Percentiles rank a stretch among this genome's conserved stretches.
These are phyloP conservation scores for Coecobrya sp. DNA, from an alignment of 2,888 invertebrate genomes.

Conservation along the genomic window DNA sequence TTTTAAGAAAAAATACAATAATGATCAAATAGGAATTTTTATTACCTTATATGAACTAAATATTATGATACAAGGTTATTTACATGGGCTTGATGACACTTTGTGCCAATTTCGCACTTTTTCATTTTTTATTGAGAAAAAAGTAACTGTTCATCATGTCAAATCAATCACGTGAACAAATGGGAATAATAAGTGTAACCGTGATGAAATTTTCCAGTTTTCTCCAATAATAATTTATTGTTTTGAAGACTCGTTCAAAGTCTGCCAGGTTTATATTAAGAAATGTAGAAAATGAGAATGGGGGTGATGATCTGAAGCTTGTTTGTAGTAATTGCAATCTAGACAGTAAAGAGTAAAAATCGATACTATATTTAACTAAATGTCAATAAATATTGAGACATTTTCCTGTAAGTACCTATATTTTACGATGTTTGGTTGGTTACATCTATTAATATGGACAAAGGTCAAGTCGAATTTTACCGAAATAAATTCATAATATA, in stretches of 20 bases:
- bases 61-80: not conserved
- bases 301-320: not conserved
- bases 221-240: not conserved
- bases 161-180: constrained; percentile 65
- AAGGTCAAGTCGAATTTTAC: too few species aligned
- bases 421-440: too few species aligned
- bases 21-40: constrained; percentile 9
- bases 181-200: not conserved
- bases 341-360: not conserved
- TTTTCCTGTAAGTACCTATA: too few species aligned
- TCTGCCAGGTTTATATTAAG: not conserved
- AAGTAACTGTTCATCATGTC: not conserved
- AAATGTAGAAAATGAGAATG: not conserved
- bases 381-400: not conserved
- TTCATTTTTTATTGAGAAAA: not conserved
- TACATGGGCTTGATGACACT: not conserved
- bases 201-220: constrained; percentile 17
- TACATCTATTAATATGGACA: too few species aligned
- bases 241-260: not conserved
- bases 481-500: too few species aligned
- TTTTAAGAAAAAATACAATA: not conserved
- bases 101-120: constrained; percentile 35
- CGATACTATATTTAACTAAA: not conserved
- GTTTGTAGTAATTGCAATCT: too few species aligned
- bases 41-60: constrained; percentile 45